phyloP scores from a whole-genome alignment of 2,888 invertebrate species.

The Thecocarcelia acutangulata region DNA sequence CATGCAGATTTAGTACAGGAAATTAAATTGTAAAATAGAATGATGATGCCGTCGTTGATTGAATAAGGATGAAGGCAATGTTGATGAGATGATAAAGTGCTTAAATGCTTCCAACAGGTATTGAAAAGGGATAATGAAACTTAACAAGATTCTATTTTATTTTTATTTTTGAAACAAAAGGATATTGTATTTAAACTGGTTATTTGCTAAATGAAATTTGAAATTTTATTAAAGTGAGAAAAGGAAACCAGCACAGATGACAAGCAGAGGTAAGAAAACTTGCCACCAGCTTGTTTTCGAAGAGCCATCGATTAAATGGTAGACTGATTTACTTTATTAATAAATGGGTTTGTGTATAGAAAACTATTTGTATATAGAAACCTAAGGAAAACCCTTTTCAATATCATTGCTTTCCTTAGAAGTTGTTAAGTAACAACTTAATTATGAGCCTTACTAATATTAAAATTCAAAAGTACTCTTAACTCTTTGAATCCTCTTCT shows the following conservation, averaged over 20 bases:
- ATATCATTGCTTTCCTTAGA: too few relatives aligned
- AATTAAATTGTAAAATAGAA: slow-evolving; percentile 63
- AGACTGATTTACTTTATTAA: too few relatives aligned
- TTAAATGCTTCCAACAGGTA: slow-evolving; percentile 39
- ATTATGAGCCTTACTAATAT: too few relatives aligned
- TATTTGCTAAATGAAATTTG: slow-evolving; percentile 17
- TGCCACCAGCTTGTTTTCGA: too few relatives aligned
- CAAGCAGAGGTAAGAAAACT: too few relatives aligned
- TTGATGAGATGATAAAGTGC: slow-evolving; percentile 50
- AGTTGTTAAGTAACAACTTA: too few relatives aligned
- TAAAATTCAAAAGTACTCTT: too few relatives aligned
- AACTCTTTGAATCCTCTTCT: too few relatives aligned
- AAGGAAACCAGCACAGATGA: neutral
- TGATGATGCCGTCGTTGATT: slow-evolving; percentile 41
- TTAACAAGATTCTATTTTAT: slow-evolving; percentile 30
- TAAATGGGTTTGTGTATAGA: too few relatives aligned
- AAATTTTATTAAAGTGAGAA: slow-evolving; percentile 5
- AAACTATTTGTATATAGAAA: too few relatives aligned
- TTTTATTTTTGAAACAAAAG: neutral
- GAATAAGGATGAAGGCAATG: slow-evolving; percentile 33
- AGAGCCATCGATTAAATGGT: too few relatives aligned
- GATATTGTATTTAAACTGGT: neutral
- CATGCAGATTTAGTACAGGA: slow-evolving; percentile 38
- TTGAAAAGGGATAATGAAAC: slow-evolving; percentile 27
- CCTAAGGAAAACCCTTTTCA: too few relatives aligned